Evolutionary conservation across 2,113 vertebrate species (phyloP).

Genomic region (Gasterosteus nipponicus): DNA sequence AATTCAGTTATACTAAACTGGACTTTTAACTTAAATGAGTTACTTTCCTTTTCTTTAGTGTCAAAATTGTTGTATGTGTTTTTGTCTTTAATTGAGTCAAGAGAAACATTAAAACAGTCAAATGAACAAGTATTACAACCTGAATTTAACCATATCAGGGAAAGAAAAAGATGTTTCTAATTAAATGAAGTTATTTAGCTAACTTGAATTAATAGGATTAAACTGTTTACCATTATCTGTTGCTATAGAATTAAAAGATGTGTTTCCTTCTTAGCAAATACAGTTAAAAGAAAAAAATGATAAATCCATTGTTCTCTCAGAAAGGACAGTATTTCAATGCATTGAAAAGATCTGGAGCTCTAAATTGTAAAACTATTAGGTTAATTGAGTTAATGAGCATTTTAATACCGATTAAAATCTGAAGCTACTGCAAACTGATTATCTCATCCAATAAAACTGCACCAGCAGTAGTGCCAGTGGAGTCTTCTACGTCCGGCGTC

Average conservation of each 20-base stretch:
- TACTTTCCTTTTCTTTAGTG: not conserved
- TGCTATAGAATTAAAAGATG: not conserved
- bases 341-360: not conserved
- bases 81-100: not conserved
- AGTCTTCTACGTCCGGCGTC: conserved; percentile 34
- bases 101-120: not conserved
- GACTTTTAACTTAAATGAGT: not conserved
- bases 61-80: not conserved
- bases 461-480: conserved; percentile 7
- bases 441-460: conserved; percentile 24
- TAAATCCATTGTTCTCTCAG: not conserved
- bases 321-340: not conserved
- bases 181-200: conserved; percentile 2
- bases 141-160: not conserved
- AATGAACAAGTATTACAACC: conserved; percentile 7
- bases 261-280: not conserved
- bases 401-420: conserved; percentile 29
- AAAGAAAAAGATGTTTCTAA: conserved; percentile 1
- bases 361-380: conserved; percentile 19
- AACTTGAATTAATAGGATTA: not conserved
- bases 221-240: not conserved
- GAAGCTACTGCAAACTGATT: conserved; percentile 27
- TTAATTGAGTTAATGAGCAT: conserved; percentile 27
- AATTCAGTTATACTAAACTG: not conserved
- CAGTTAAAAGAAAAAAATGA: not conserved